phyloP scores from a whole-genome alignment of 2,888 invertebrate genomes.

The Cybosia mesomella region DNA sequence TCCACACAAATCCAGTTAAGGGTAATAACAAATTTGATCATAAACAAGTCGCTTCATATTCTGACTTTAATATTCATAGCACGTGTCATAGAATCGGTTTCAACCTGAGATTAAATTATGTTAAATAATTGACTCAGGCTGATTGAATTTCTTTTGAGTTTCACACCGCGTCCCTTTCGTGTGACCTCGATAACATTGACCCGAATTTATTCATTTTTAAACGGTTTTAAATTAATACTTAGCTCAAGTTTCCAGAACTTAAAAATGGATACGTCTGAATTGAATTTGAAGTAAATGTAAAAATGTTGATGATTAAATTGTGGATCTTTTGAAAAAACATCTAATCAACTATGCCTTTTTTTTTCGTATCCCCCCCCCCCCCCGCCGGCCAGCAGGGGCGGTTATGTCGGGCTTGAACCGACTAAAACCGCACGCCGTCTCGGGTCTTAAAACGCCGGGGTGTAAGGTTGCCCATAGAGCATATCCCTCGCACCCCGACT shows the following conservation, averaged over 20 bases:
- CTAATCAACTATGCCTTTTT: no score
- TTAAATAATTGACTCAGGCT: background rate
- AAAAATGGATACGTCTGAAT: background rate
- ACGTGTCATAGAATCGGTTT: background rate
- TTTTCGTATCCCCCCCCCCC: no score
- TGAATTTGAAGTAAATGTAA: background rate
- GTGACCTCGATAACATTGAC: background rate
- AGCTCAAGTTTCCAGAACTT: background rate
- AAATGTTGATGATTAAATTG: background rate
- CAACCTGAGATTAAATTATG: background rate
- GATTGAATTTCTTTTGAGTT: background rate
- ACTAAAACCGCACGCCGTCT: no score
- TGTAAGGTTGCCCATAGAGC: no score
- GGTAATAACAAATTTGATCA: background rate
- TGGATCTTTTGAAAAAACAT: background rate
- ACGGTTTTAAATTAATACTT: conserved; percentile 2
- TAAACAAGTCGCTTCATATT: background rate
- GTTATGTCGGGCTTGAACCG: no score
- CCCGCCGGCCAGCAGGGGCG: no score
- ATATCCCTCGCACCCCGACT: no score
- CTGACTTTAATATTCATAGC: background rate
- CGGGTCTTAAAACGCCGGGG: no score
- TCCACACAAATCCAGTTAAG: background rate
- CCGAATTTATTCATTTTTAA: background rate
- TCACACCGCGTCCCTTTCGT: background rate